phyloP scores from a whole-genome alignment of 1,140 invertebrate genomes.

The Cyphomyrmex costatus region DNA sequence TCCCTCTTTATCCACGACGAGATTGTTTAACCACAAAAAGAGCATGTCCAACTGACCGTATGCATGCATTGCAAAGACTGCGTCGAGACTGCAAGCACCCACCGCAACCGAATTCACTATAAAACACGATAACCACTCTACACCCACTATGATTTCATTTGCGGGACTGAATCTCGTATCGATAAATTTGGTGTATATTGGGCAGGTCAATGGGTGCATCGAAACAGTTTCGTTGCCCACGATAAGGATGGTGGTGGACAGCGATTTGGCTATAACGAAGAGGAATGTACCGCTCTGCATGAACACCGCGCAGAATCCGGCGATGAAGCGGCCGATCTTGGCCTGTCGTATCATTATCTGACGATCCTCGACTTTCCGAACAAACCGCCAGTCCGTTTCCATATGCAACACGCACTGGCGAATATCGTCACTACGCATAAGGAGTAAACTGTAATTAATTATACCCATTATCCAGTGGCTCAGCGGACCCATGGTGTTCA shows the following conservation, averaged over 20 bases:
- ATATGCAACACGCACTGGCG: constrained; percentile 73
- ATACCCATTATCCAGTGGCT: constrained; percentile 78
- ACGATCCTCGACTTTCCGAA: constrained; percentile 26
- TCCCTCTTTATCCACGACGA: not conserved
- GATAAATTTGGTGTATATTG: constrained; percentile 57
- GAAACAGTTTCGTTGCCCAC: constrained; percentile 65
- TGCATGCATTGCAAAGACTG: constrained; percentile 67
- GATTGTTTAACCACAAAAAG: constrained; percentile 43
- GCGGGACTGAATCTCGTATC: constrained; percentile 64
- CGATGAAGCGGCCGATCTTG: constrained; percentile 40
- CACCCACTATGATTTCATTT: constrained; percentile 66
- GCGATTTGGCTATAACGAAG: constrained; percentile 56
- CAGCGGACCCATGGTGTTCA: constrained; percentile 75
- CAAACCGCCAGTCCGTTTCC: constrained; percentile 75
- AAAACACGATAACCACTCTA: constrained; percentile 53
- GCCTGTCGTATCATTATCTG: constrained; percentile 52
- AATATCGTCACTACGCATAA: constrained; percentile 69
- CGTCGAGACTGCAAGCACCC: constrained; percentile 58
- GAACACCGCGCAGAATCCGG: constrained; percentile 49
- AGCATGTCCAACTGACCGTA: constrained; percentile 64
- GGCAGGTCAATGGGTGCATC: constrained; percentile 55
- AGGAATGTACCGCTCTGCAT: constrained; percentile 55
- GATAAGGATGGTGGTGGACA: not conserved
- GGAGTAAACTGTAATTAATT: constrained; percentile 74
- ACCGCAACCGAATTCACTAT: constrained; percentile 47